These are phyloP conservation scores for Hypselothyrea guttata DNA, from an alignment of 2,888 invertebrate genomes.

Conservation along the genomic window DNA sequence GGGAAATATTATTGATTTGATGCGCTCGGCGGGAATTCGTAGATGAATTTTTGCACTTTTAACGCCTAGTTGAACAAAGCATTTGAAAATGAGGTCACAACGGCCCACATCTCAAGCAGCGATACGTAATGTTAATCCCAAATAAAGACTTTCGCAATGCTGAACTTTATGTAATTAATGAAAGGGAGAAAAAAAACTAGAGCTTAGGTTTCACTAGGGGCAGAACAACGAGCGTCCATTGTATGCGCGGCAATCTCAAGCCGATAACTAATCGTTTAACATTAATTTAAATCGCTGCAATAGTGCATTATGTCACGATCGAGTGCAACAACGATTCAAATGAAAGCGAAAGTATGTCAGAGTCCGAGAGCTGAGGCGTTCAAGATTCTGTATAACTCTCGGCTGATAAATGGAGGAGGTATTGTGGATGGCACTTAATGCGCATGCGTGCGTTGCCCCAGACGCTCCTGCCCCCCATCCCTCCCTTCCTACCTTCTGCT, in stretches of 20 bases:
- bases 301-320: slow-evolving; percentile 71
- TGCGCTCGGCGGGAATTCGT: slow-evolving; percentile 24
- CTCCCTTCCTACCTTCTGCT: background rate
- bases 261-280: slow-evolving; percentile 71
- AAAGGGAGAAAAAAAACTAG: slow-evolving; percentile 42
- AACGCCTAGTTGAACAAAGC: slow-evolving; percentile 31
- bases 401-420: slow-evolving; percentile 24
- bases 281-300: slow-evolving; percentile 60
- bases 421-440: slow-evolving; percentile 50
- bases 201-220: slow-evolving; percentile 54
- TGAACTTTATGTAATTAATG: slow-evolving; percentile 60
- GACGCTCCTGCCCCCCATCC: background rate
- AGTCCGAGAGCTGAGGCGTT: slow-evolving; percentile 31
- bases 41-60: slow-evolving; percentile 35
- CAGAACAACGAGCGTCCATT: slow-evolving; percentile 42
- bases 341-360: slow-evolving; percentile 75
- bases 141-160: slow-evolving; percentile 48
- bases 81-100: slow-evolving; percentile 31
- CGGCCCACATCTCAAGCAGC: slow-evolving; percentile 21
- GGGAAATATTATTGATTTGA: slow-evolving; percentile 41
- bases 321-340: slow-evolving; percentile 48
- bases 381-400: slow-evolving; percentile 41
- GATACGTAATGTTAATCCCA: slow-evolving; percentile 24
- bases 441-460: slow-evolving; percentile 39
- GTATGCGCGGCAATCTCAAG: slow-evolving; percentile 24